phyloP scores from a whole-genome alignment of 35 echinoderm and acorn worm species.

The Holothuria glaberrima region DNA sequence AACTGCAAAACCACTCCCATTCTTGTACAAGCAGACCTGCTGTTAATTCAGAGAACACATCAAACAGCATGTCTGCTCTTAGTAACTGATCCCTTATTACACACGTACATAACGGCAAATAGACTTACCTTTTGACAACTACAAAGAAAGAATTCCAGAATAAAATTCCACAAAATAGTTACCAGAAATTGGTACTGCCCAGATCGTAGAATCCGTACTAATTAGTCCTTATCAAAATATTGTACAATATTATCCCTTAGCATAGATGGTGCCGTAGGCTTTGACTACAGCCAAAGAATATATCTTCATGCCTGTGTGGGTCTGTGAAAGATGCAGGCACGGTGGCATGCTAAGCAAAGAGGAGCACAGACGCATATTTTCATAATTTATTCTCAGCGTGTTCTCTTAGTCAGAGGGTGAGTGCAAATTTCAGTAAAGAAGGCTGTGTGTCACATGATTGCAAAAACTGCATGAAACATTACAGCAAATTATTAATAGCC shows the following conservation, averaged over 20 bases:
- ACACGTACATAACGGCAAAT: background rate
- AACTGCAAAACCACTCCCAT: too few species aligned
- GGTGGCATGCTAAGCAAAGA: background rate
- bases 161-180: slow-evolving; percentile 6
- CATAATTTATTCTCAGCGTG: slow-evolving; percentile 45
- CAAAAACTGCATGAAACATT: slow-evolving; percentile 7
- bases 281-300: background rate
- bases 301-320: slow-evolving; percentile 15
- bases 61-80: background rate
- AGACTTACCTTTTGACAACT: slow-evolving; percentile 10
- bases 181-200: background rate
- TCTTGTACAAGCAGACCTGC: too few species aligned
- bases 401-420: slow-evolving; percentile 11
- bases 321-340: slow-evolving; percentile 17
- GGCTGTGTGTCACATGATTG: slow-evolving; percentile 34
- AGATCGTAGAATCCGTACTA: background rate
- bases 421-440: background rate
- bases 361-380: background rate
- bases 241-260: slow-evolving; percentile 17
- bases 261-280: background rate
- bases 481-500: too few species aligned
- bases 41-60: background rate
- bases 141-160: background rate
- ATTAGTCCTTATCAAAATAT: slow-evolving; percentile 36
- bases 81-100: background rate